These are phyloP conservation scores for Holacanthella duospinosa DNA, from an alignment of 2,888 invertebrate species.

Conservation along the genomic window DNA sequence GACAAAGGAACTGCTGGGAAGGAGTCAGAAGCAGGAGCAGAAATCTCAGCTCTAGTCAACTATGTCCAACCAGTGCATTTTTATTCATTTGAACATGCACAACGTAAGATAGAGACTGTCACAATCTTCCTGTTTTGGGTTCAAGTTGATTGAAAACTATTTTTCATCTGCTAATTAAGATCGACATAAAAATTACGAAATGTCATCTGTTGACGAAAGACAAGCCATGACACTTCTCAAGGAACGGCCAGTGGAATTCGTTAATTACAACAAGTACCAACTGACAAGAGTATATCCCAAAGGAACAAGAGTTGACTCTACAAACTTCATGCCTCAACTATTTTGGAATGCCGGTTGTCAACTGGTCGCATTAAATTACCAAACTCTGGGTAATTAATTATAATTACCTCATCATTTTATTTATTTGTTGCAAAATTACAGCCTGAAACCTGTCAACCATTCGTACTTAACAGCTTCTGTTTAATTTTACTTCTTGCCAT, in stretches of 20 bases:
- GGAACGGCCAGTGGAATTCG: slow-evolving; percentile 83
- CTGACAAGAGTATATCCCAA: slow-evolving; percentile 91
- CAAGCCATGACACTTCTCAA: slow-evolving; percentile 86
- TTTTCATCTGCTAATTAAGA: slow-evolving; percentile 51
- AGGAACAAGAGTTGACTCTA: slow-evolving; percentile 90
- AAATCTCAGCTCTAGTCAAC: slow-evolving; percentile 92
- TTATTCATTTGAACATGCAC: slow-evolving; percentile 87
- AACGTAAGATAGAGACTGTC: slow-evolving; percentile 73
- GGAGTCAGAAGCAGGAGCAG: slow-evolving; percentile 90
- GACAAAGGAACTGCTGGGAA: slow-evolving; percentile 58
- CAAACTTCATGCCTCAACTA: slow-evolving; percentile 95
- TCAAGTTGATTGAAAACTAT: too few relatives aligned
- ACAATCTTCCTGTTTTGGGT: too few relatives aligned
- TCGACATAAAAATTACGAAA: slow-evolving; percentile 88
- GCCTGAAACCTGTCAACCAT: too few relatives aligned
- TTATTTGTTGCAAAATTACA: too few relatives aligned
- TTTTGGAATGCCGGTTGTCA: slow-evolving; percentile 99
- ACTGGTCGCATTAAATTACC: slow-evolving; percentile 89
- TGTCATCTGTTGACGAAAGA: slow-evolving; percentile 97
- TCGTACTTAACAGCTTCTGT: too few relatives aligned
- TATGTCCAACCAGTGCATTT: slow-evolving; percentile 97
- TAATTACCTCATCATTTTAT: too few relatives aligned
- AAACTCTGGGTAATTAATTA: slow-evolving; percentile 75
- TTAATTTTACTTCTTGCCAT: too few relatives aligned
- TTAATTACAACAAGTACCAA: slow-evolving; percentile 95